Conservation (phyloP, 37 sponge, comb jelly and placozoan genomes). For the Geodia barretti region DNA sequence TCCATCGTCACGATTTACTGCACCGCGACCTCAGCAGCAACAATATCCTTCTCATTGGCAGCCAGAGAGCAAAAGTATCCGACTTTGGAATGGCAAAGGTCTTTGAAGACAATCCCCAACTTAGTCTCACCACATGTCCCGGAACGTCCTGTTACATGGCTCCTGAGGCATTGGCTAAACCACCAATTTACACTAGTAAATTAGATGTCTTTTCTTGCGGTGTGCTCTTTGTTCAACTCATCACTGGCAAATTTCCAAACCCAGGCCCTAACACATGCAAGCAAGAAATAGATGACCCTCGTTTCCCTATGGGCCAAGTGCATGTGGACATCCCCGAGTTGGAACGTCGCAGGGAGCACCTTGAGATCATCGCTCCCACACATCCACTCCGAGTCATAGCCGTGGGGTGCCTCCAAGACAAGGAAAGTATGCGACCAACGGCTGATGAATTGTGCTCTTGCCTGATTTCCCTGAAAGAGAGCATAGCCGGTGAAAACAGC, state of each 20-base stretch:
- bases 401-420: background rate
- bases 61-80: slow-evolving; percentile 15
- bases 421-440: slow-evolving; percentile 5
- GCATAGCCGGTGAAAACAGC: too few species aligned
- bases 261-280: background rate
- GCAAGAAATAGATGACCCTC: background rate
- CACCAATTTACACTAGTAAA: slow-evolving; percentile 10
- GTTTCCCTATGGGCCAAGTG: background rate
- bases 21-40: slow-evolving; percentile 34
- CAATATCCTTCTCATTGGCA: slow-evolving; percentile 15
- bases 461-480: background rate
- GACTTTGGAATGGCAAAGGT: slow-evolving; percentile 22
- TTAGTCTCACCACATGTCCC: slow-evolving; percentile 4
- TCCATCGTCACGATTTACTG: slow-evolving; percentile 9
- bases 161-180: slow-evolving; percentile 17
- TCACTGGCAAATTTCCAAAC: slow-evolving; percentile 16
- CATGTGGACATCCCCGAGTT: slow-evolving; percentile 11
- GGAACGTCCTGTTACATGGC: slow-evolving; percentile 36
- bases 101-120: background rate
- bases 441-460: background rate
- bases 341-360: slow-evolving; percentile 4
- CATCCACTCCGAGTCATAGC: background rate
- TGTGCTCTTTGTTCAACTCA: slow-evolving; percentile 26
- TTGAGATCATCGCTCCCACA: background rate
- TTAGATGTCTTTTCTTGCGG: slow-evolving; percentile 49